Base-by-base conservation (phyloP, 2,797 vertebrate species). In the Sebastes matsubarae region DNA sequence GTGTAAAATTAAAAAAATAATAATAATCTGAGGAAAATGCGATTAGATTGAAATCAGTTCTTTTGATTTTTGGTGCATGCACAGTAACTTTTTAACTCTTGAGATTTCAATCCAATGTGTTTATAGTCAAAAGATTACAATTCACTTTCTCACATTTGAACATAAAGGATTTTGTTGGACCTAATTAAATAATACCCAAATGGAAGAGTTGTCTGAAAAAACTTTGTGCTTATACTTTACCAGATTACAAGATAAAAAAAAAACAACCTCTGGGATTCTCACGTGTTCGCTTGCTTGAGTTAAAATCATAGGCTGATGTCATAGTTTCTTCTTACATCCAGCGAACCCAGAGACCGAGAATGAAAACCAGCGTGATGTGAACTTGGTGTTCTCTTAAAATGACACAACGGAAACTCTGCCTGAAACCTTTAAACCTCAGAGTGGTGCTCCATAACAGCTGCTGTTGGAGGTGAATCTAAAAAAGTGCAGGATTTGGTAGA, bases 281-380 rank as follows among this genome's bases (percentile, higher is more conserved):
- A 79, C 78, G 75, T 66, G 72, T 89, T 87, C 75, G 55, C 70
- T 80, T 91, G 90, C 79, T 85, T 68, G 76, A 91, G 72, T 82
- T 88, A 58, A 89, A 86, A 87, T 92, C 81, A 86, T 70, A 85
- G 86, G 75, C 71, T 94, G 92, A 92, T 85, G 88, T 95, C 93
- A 92, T 88, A 60, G 81, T 90, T 85, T 88, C 84, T 89, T 81
- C 75, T 71, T 77, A 58, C 65, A 80, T 82, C 69, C 71, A 76
- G 81, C 84, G 87, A 90, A 85, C 83, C 78, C 78, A 76, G 87
- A 85, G 85, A 87, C 69, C 54, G 25, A 68, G 77, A 86, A 79
- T 72, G 52, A 83, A 92, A 87, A 83, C 27, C 80, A 85, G 80
- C 46, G 13, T 59, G 77, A 85, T 72, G 82, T 85, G 76, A 88